These are phyloP conservation scores for Leucoraja ocellata DNA, from an alignment of 2,797 vertebrate genomes.

Conservation along the genomic window DNA sequence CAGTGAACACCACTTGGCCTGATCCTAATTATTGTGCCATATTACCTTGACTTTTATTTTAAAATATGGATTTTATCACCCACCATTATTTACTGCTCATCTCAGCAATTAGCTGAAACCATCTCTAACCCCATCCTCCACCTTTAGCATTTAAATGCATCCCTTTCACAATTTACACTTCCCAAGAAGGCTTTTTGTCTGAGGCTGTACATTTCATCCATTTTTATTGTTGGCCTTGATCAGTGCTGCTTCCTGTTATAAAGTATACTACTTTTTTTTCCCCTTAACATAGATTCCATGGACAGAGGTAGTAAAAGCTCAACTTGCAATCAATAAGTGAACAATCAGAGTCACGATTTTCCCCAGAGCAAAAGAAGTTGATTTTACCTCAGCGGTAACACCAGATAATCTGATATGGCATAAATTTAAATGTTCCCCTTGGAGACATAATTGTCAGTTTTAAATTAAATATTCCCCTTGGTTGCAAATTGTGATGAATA, in stretches of 20 bases:
- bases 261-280: constrained; percentile 19
- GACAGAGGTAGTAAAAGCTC: constrained; percentile 3
- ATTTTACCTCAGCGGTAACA: neutral
- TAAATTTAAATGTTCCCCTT: constrained; percentile 8
- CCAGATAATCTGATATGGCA: neutral
- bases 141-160: constrained; percentile 4
- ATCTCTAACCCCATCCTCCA: constrained; percentile 13
- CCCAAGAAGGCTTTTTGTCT: constrained; percentile 27
- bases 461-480: constrained; percentile 24
- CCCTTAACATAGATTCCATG: neutral
- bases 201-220: constrained; percentile 6
- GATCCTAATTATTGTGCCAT: constrained; percentile 19
- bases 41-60: constrained; percentile 26
- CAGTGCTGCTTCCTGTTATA: constrained; percentile 6
- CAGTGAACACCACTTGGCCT: neutral
- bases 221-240: constrained; percentile 27
- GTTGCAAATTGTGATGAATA: constrained; percentile 27
- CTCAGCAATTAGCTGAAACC: neutral
- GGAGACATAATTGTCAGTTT: neutral
- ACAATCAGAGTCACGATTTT: constrained; percentile 5
- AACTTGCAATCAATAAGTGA: constrained; percentile 26
- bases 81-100: neutral
- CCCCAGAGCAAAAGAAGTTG: neutral
- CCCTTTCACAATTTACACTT: constrained; percentile 24
- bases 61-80: neutral